Percentiles rank a stretch among this genome's conserved stretches.
Conservation (phyloP, 1,140 invertebrate species). For the Camponotus pennsylvanicus region DNA sequence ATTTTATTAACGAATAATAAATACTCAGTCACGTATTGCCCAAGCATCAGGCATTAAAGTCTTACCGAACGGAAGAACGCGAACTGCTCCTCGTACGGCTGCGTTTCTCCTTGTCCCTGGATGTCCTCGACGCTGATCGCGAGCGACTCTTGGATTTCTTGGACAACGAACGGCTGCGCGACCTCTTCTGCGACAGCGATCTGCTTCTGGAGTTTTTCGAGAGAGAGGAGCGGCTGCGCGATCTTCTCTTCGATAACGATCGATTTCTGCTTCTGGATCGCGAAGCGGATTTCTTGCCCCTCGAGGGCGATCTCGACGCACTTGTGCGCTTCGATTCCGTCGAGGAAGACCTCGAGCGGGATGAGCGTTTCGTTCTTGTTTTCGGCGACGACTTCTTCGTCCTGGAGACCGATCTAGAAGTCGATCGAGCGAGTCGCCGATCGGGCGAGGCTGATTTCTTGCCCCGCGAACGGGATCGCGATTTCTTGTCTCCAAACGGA, state of each 20-base stretch:
- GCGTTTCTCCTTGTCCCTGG: slow-evolving; percentile 79
- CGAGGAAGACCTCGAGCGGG: slow-evolving; percentile 70
- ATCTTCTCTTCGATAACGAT: slow-evolving; percentile 72
- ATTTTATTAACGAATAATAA: background rate
- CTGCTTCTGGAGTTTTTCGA: slow-evolving; percentile 76
- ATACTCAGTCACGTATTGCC: background rate
- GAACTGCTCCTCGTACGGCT: slow-evolving; percentile 80
- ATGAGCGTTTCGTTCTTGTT: slow-evolving; percentile 49
- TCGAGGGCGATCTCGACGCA: slow-evolving; percentile 76
- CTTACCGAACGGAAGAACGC: slow-evolving; percentile 81
- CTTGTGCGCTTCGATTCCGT: slow-evolving; percentile 66
- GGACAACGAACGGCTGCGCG: slow-evolving; percentile 73
- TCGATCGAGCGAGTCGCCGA: slow-evolving; percentile 29
- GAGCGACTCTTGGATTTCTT: slow-evolving; percentile 79
- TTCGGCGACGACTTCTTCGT: slow-evolving; percentile 59
- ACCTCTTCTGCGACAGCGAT: slow-evolving; percentile 71
- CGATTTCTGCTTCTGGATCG: slow-evolving; percentile 76
- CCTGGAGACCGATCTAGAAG: slow-evolving; percentile 49
- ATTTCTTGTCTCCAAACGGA: slow-evolving; percentile 65
- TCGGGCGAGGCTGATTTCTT: slow-evolving; percentile 65
- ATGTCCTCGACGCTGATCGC: slow-evolving; percentile 78
- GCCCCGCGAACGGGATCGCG: slow-evolving; percentile 65
- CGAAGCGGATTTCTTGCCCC: slow-evolving; percentile 75
- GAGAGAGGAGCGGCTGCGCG: slow-evolving; percentile 74
- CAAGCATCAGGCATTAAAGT: background rate